Conservation (phyloP, 2,113 vertebrate species). For the Cinclus cinclus region DNA sequence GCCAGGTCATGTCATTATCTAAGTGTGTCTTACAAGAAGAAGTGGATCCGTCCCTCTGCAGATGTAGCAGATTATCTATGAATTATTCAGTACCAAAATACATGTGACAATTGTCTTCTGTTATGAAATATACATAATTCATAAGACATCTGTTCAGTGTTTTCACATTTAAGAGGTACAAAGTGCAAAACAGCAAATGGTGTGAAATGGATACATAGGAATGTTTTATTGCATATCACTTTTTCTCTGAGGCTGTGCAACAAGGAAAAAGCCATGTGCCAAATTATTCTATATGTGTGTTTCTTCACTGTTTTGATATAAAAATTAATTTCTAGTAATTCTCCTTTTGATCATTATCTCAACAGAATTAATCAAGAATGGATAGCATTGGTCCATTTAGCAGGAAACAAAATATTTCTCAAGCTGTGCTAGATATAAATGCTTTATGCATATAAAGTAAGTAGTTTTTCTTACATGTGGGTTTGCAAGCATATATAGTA, state of each 20-base stretch:
- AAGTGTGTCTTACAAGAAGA: constrained; percentile 6
- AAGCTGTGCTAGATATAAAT: neutral
- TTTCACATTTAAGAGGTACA: constrained; percentile 22
- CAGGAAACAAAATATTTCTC: neutral
- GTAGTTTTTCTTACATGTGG: rapidly evolving
- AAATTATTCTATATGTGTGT: neutral
- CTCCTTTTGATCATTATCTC: neutral
- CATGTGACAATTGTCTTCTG: constrained; percentile 61
- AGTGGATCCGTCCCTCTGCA: constrained; percentile 20
- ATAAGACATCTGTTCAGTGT: constrained; percentile 64
- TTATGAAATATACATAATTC: constrained; percentile 69
- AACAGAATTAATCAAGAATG: neutral
- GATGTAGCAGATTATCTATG: constrained; percentile 43
- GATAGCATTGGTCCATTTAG: neutral
- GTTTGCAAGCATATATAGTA: neutral
- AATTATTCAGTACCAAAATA: constrained; percentile 72
- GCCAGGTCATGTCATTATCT: neutral
- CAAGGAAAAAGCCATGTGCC: neutral
- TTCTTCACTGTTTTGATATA: neutral
- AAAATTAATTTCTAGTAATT: neutral
- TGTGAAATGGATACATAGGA: neutral
- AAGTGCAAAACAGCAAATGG: constrained; percentile 1
- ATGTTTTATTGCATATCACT: neutral
- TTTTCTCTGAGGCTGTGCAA: neutral
- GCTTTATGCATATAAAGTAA: neutral